Conservation (phyloP, 2,797 vertebrate genomes). For the Cirrhinus mrigala region DNA sequence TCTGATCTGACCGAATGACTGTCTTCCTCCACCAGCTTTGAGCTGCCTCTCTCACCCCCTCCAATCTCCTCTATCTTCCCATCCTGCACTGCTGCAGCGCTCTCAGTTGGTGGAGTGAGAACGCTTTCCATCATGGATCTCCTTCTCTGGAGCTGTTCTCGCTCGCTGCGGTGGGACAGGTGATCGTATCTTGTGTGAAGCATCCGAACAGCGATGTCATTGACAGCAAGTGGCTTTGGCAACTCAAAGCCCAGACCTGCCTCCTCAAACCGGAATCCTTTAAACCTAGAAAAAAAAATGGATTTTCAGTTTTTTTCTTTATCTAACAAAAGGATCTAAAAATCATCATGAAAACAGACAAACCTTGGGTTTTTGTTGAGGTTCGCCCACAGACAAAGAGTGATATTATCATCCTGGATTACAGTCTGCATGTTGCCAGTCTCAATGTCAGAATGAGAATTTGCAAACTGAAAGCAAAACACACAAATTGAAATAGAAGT, state of each 20-base stretch:
- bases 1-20: slow-evolving; percentile 48
- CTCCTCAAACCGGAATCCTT: slow-evolving; percentile 77
- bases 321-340: neutral
- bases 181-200: slow-evolving; percentile 90
- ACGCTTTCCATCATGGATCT: slow-evolving; percentile 30
- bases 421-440: slow-evolving; percentile 90
- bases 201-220: slow-evolving; percentile 80
- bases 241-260: slow-evolving; percentile 82
- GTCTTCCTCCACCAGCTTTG: slow-evolving; percentile 64
- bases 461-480: slow-evolving; percentile 74
- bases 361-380: slow-evolving; percentile 90
- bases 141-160: slow-evolving; percentile 41
- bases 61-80: neutral
- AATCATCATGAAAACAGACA: neutral
- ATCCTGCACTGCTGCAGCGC: neutral
- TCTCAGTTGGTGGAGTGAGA: neutral
- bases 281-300: slow-evolving; percentile 75
- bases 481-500: neutral
- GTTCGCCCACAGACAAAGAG: slow-evolving; percentile 93
- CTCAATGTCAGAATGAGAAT: slow-evolving; percentile 78
- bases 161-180: slow-evolving; percentile 73
- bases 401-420: slow-evolving; percentile 79
- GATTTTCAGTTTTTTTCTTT: neutral
- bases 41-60: slow-evolving; percentile 22
- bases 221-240: slow-evolving; percentile 81